Percentiles rank a stretch among this genome's conserved stretches.
These are phyloP conservation scores for Microtus richardsoni DNA, from an alignment of 2,113 vertebrate genomes.

Conservation along the genomic window DNA sequence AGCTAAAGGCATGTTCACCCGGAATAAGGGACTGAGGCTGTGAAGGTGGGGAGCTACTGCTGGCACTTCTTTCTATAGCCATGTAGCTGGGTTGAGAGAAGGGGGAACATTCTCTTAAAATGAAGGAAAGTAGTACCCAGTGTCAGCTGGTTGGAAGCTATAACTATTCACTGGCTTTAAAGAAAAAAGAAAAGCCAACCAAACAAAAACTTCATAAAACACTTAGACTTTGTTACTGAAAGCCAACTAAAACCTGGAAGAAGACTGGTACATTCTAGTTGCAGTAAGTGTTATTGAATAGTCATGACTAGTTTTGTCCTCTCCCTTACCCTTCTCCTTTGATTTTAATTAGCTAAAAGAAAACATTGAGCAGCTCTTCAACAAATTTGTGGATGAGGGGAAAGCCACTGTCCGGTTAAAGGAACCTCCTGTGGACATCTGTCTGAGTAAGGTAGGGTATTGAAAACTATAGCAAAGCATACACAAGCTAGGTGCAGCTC, in stretches of 20 bases:
- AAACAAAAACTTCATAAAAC: background rate
- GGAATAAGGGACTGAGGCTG: background rate
- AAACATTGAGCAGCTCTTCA: slow-evolving; percentile 96
- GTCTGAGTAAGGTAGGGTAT: slow-evolving; percentile 94
- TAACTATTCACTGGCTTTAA: slow-evolving; percentile 10
- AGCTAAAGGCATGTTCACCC: background rate
- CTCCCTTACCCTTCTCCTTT: background rate
- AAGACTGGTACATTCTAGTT: background rate
- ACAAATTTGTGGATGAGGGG: slow-evolving; percentile 95
- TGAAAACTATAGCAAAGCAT: background rate
- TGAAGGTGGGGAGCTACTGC: slow-evolving; percentile 19
- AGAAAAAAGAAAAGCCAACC: background rate
- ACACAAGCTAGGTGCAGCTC: background rate
- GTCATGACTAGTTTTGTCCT: slow-evolving; percentile 26
- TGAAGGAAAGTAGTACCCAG: background rate
- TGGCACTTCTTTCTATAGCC: background rate
- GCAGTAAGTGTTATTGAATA: slow-evolving; percentile 37
- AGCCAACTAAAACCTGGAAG: slow-evolving; percentile 25
- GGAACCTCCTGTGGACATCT: slow-evolving; percentile 94
- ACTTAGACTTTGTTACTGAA: background rate
- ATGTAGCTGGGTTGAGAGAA: background rate
- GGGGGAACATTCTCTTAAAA: background rate
- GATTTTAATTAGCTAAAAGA: slow-evolving; percentile 89
- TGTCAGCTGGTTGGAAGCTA: background rate
- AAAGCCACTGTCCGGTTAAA: slow-evolving; percentile 95